A percentile compares a stretch with the other conserved stretches of the same genome.
Evolutionary conservation across 1,140 invertebrate species (phyloP).

Genomic region (Reticulitermes speratus): DNA sequence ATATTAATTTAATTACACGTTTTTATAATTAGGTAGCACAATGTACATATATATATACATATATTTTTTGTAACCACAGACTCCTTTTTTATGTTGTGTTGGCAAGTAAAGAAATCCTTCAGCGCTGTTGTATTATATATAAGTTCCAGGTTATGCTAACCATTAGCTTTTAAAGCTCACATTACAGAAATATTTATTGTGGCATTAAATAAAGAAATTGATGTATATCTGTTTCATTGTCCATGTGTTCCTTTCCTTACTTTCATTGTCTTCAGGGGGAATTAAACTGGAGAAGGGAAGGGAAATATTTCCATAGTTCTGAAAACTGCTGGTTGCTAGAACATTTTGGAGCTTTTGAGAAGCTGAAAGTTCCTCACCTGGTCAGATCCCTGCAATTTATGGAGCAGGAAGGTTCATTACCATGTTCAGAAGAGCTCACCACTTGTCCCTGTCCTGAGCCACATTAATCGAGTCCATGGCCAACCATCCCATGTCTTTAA

Average conservation of each 20-base stretch:
- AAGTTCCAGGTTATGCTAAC: neutral
- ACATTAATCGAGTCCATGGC: too few relatives aligned
- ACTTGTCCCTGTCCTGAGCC: too few relatives aligned
- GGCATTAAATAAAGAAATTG: neutral
- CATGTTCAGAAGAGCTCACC: too few relatives aligned
- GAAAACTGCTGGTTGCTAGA: too few relatives aligned
- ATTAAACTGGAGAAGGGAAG: too few relatives aligned
- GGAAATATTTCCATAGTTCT: too few relatives aligned
- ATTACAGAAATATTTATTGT: neutral
- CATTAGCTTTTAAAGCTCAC: neutral
- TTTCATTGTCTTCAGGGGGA: neutral
- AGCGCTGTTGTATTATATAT: neutral
- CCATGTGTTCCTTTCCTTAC: neutral
- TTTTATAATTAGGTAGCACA: slow-evolving; percentile 14
- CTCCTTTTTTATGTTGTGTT: neutral
- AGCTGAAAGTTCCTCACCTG: too few relatives aligned
- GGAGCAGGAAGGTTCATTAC: too few relatives aligned
- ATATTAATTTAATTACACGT: neutral
- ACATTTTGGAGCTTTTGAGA: too few relatives aligned
- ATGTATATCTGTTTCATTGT: neutral
- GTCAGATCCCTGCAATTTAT: too few relatives aligned
- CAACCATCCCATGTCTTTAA: too few relatives aligned
- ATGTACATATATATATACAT: neutral
- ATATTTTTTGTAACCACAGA: slow-evolving; percentile 10
- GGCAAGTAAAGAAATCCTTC: neutral